Evolutionary conservation across 1,140 invertebrate species (phyloP), one percentile per base, ranked within the genome.

Genomic region (Drosophila ficusphila): DNA sequence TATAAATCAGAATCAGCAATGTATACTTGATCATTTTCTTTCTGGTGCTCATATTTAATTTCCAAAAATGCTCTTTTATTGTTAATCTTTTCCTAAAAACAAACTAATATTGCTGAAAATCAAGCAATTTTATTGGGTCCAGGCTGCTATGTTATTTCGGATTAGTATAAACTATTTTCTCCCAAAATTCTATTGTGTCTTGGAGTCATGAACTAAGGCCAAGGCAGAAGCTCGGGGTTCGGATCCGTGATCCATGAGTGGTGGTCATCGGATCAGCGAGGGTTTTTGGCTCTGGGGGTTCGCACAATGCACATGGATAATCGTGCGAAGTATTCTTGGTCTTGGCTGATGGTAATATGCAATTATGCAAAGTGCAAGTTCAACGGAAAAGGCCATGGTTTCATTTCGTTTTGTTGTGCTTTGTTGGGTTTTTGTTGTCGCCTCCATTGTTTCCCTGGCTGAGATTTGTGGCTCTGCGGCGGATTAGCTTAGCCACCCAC

Each of bases 331-430:
- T 48, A 56, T 74, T 74, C 58, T 74, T 74, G 69, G 71, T 64
- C 58, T 64, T 42, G 31, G 44, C 51, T 47, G 29, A 16, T 71
- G 68, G 68, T 73, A 62, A 51, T 53, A 29, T 75, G 76, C 79
- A 86, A 85, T 85, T 85, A 86, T 88, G 81, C 81, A 88, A 86
- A 85, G 81, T 85, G 82, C 81, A 85, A 85, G 81, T 85, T 85
- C 81, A 85, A 76, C 76, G 81, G 48, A 58, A 76, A 70, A 70
- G 67, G 27, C 38, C 69, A 78, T 77, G 69, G 75, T 73, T 72
- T 61, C 25, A 25, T 61, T 62, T 69, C 25, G 42, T 70, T 52
- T 46, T 29, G 42, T 34, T 47, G 39, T 36, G 36, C 18, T 42
- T 53, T 33, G 54, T 19, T 33, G 36, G 2, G 34, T 4, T 29